These are phyloP conservation scores for Idris sp. DNA, from an alignment of 1,140 invertebrate genomes.

Conservation along the genomic window DNA sequence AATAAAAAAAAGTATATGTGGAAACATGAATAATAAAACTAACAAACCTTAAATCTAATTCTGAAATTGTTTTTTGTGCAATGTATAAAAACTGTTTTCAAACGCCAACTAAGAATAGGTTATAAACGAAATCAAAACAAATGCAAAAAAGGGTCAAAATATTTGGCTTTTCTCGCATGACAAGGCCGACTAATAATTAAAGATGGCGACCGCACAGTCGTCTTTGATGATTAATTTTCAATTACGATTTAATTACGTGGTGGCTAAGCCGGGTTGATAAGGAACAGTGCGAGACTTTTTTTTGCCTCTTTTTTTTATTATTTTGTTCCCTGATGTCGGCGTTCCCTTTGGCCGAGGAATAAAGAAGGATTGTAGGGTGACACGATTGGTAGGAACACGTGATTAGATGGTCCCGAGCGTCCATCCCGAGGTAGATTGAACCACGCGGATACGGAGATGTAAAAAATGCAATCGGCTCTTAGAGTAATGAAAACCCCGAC, in stretches of 20 bases:
- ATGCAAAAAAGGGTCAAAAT: no score
- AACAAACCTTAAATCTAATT: no score
- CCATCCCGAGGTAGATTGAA: slow-evolving; percentile 60
- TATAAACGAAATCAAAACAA: no score
- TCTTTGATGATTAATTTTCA: slow-evolving; percentile 75
- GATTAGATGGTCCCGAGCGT: slow-evolving; percentile 71
- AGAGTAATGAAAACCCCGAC: slow-evolving; percentile 75
- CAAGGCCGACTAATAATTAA: no score
- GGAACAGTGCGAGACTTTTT: slow-evolving; percentile 7
- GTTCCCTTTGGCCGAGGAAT: slow-evolving; percentile 62
- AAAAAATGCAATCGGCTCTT: slow-evolving; percentile 79
- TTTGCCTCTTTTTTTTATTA: slow-evolving; percentile 35
- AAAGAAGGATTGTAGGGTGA: slow-evolving; percentile 64
- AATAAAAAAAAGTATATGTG: no score
- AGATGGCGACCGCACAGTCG: slow-evolving; percentile 49
- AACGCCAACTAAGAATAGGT: no score
- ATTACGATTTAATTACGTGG: slow-evolving; percentile 72
- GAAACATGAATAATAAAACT: no score
- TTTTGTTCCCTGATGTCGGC: slow-evolving; percentile 42
- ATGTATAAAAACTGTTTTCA: no score
- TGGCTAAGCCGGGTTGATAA: slow-evolving; percentile 53
- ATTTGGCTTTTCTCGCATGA: no score
- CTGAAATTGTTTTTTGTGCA: no score
- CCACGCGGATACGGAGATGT: slow-evolving; percentile 67
- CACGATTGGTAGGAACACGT: slow-evolving; percentile 71